These are phyloP conservation scores for Seriola quinqueradiata DNA, from an alignment of 2,113 vertebrate genomes.

Conservation along the genomic window DNA sequence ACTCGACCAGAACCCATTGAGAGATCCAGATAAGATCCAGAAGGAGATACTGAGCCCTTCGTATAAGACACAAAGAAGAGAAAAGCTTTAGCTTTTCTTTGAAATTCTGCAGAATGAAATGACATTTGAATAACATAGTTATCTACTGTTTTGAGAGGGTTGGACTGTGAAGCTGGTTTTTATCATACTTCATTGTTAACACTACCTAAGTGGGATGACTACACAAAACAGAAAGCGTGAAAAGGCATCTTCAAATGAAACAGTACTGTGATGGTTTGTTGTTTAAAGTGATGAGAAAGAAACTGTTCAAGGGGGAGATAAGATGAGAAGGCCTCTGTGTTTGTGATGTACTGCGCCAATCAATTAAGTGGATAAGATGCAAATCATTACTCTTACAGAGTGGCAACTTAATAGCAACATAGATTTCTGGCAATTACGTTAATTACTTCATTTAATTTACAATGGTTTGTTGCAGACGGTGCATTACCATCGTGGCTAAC, in stretches of 20 bases:
- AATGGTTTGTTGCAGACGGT: slow-evolving; percentile 55
- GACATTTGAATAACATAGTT: slow-evolving; percentile 45
- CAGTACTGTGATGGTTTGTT: slow-evolving; percentile 13
- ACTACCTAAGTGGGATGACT: slow-evolving; percentile 19
- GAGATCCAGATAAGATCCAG: slow-evolving; percentile 68
- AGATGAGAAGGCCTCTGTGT: slow-evolving; percentile 30
- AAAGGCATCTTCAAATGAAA: slow-evolving; percentile 13
- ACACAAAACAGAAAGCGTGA: not conserved
- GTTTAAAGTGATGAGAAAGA: slow-evolving; percentile 39
- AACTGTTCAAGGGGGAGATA: slow-evolving; percentile 12
- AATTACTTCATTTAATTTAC: slow-evolving; percentile 78
- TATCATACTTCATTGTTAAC: slow-evolving; percentile 16
- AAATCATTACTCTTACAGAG: slow-evolving; percentile 68
- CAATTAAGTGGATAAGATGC: slow-evolving; percentile 67
- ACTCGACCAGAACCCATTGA: slow-evolving; percentile 50
- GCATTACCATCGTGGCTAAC: slow-evolving; percentile 40
- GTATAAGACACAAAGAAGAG: slow-evolving; percentile 51
- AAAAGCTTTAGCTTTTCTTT: slow-evolving; percentile 45
- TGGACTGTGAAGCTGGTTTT: slow-evolving; percentile 27
- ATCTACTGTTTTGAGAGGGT: slow-evolving; percentile 31
- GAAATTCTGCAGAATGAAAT: slow-evolving; percentile 49
- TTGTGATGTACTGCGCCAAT: slow-evolving; percentile 52
- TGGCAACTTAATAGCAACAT: slow-evolving; percentile 72
- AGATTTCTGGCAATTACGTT: slow-evolving; percentile 76
- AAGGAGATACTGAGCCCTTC: slow-evolving; percentile 58